Percentiles rank a stretch among this genome's conserved stretches.
phyloP scores from a whole-genome alignment of 2,888 invertebrate genomes.

The Peribatodes rhomboidaria region DNA sequence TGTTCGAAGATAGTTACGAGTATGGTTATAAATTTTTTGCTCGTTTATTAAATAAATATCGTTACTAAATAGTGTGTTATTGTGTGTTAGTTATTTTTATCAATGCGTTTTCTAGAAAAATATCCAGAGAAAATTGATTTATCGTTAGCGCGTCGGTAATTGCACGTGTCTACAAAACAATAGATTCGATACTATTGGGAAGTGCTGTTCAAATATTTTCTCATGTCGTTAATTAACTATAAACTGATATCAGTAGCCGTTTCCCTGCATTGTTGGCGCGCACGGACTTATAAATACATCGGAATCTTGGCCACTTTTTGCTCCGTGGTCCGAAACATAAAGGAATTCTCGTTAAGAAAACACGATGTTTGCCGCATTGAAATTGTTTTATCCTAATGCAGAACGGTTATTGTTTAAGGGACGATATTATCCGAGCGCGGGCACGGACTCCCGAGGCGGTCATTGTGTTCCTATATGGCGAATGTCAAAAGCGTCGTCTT shows the following conservation, averaged over 20 bases:
- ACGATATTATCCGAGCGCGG: slow-evolving; percentile 80
- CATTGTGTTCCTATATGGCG: slow-evolving; percentile 86
- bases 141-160: slow-evolving; percentile 30
- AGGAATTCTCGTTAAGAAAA: slow-evolving; percentile 79
- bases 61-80: slow-evolving; percentile 51
- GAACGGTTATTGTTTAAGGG: slow-evolving; percentile 82
- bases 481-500: slow-evolving; percentile 87
- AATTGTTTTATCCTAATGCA: slow-evolving; percentile 85
- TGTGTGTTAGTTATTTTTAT: no score
- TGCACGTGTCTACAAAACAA: slow-evolving; percentile 34
- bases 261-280: slow-evolving; percentile 34
- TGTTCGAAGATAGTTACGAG: slow-evolving; percentile 46
- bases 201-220: slow-evolving; percentile 43
- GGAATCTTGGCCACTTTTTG: slow-evolving; percentile 62
- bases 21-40: slow-evolving; percentile 61
- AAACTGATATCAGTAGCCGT: slow-evolving; percentile 36
- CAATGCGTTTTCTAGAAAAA: slow-evolving; percentile 39
- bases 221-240: slow-evolving; percentile 43
- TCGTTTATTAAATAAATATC: slow-evolving; percentile 57
- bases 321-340: slow-evolving; percentile 58
- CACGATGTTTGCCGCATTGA: slow-evolving; percentile 80
- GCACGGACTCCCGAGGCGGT: slow-evolving; percentile 80
- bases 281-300: slow-evolving; percentile 51
- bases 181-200: slow-evolving; percentile 32
- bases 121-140: slow-evolving; percentile 49